Percentiles rank a stretch among this genome's conserved stretches.
These are phyloP conservation scores for Cosmorhoe ocellata DNA, from an alignment of 2,888 invertebrate genomes.

Conservation along the genomic window DNA sequence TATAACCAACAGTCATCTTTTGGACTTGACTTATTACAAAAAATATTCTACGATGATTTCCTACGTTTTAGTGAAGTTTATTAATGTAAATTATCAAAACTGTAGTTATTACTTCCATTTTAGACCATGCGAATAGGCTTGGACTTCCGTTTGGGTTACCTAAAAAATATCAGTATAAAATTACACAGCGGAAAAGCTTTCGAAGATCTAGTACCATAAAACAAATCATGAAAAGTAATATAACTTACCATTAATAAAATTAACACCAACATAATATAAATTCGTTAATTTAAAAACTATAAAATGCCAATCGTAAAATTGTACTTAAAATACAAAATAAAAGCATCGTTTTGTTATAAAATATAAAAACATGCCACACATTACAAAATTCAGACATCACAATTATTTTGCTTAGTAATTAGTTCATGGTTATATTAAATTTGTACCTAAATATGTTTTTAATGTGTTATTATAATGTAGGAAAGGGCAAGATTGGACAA, in stretches of 20 bases:
- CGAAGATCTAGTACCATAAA: conserved; percentile 33
- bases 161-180: conserved; percentile 78
- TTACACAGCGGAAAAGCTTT: conserved; percentile 46
- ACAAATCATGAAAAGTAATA: conserved; percentile 43
- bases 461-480: conserved; percentile 42
- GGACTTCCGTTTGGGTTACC: conserved; percentile 81
- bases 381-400: conserved; percentile 33
- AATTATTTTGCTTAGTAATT: conserved; percentile 30
- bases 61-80: conserved; percentile 51
- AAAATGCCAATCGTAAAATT: conserved; percentile 34
- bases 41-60: conserved; percentile 37
- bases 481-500: conserved; percentile 48
- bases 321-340: conserved; percentile 31
- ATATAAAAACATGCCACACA: conserved; percentile 36
- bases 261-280: conserved; percentile 74
- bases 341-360: conserved; percentile 35
- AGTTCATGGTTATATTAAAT: conserved; percentile 20
- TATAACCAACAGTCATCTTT: conserved; percentile 75
- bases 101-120: conserved; percentile 65
- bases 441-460: conserved; percentile 36
- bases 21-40: conserved; percentile 59
- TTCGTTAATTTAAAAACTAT: conserved; percentile 41
- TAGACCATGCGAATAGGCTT: conserved; percentile 71
- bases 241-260: conserved; percentile 73
- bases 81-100: conserved; percentile 49